phyloP scores from a whole-genome alignment of 2,113 vertebrate genomes.

The Catharus minimus region DNA sequence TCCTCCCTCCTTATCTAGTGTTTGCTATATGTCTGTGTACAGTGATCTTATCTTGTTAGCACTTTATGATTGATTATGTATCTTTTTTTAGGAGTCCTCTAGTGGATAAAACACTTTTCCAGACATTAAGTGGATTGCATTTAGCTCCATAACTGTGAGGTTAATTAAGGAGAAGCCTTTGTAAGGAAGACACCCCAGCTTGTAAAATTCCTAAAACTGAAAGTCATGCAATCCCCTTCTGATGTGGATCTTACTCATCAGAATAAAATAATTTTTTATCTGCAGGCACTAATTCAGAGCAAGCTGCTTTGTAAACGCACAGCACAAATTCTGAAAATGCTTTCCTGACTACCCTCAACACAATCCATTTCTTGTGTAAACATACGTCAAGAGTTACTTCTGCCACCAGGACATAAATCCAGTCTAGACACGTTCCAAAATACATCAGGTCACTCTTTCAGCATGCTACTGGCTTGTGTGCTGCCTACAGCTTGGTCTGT shows the following conservation, averaged over 20 bases:
- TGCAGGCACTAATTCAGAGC: neutral
- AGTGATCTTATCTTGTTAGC: neutral
- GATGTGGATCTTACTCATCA: neutral
- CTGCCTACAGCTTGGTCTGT: neutral
- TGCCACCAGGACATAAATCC: neutral
- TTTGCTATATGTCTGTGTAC: neutral
- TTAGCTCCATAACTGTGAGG: neutral
- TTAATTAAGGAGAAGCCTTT: neutral
- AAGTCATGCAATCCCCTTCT: neutral
- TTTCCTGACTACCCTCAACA: neutral
- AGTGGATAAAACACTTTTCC: neutral
- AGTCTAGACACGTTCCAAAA: neutral
- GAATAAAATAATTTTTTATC: neutral
- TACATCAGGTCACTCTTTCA: neutral
- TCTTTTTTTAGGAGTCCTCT: neutral
- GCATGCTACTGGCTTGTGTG: neutral
- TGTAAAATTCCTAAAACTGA: neutral
- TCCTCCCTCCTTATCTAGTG: neutral
- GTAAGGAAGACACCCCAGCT: neutral
- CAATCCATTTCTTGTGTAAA: slow-evolving; percentile 10
- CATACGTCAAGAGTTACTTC: neutral
- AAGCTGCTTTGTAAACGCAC: neutral
- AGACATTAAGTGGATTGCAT: neutral
- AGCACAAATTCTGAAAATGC: slow-evolving; percentile 1
- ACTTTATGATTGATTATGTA: neutral